Base-by-base conservation (phyloP, 1,140 invertebrate species). In the Apolygus lucorum region DNA sequence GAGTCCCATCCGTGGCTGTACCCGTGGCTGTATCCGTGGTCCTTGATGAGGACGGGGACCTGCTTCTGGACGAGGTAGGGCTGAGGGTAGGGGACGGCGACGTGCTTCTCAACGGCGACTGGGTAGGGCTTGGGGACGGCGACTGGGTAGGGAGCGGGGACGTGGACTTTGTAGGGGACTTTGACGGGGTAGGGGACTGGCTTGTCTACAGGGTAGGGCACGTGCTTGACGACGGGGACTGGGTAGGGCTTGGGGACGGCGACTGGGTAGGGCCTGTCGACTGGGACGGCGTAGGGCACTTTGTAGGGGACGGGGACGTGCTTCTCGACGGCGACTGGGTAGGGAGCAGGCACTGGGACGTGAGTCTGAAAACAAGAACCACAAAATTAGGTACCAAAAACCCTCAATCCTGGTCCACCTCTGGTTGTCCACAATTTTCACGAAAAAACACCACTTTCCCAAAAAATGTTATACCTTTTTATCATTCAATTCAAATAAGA, bases 261-360 rank as follows among this genome's bases (percentile, higher is more conserved):
- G 26, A 86, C 82, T 2, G 79, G 79, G 77, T 88, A 88, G 0
- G 87, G 87, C 52, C 85, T 82, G 70, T 85, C 83, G 67, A 80
- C 68, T 73, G 80, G 82, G 17, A 83, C 80, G 1, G 85, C 83
- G 21, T 90, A 85, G 22, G 86, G 87, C 17, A 88, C 87, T 76
- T 88, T 85, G 0, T 88, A 86, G 1, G 72, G 72, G 70, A 69
- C 68, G 4, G 70, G 66, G 17, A 72, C 62, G 27, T 70, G 49
- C 25, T 85, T 86, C 29, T 73, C 70, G 13, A 74, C 63, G 4
- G 63, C 63, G 21, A 87, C 85, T 22, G 84, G 84, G 69, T 80
- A 79, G 1, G 84, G 84, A 26, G 83, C 77, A 76, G 85, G 84
- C 26, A 85, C 82, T 71, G 75, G 82, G 8, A 87, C 84, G 1